These are phyloP conservation scores for Erebia epiphron DNA, from an alignment of 2,888 invertebrate species.

Conservation along the genomic window DNA sequence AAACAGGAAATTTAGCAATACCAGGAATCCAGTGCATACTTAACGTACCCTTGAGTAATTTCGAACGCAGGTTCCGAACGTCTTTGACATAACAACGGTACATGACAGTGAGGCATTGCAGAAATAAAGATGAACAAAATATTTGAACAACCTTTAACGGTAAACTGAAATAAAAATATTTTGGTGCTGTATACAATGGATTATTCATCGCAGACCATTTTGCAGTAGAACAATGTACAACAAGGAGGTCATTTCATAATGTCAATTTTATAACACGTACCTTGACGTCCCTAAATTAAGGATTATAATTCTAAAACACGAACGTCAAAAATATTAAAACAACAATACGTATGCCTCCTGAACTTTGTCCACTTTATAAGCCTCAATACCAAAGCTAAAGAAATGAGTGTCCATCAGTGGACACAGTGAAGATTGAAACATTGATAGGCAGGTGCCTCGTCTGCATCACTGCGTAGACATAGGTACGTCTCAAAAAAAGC, in stretches of 20 bases:
- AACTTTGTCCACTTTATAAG: too few species aligned
- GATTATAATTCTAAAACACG: too few species aligned
- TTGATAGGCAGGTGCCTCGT: too few species aligned
- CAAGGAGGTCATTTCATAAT: constrained; percentile 2
- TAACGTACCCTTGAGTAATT: constrained; percentile 22
- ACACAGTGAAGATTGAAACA: too few species aligned
- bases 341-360: too few species aligned
- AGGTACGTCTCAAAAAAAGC: too few species aligned
- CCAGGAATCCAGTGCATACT: constrained; percentile 3
- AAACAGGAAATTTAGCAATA: constrained; percentile 16
- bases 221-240: constrained; percentile 5
- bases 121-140: constrained; percentile 34
- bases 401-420: too few species aligned
- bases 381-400: too few species aligned
- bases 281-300: too few species aligned
- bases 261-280: too few species aligned
- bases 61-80: constrained; percentile 35
- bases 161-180: constrained; percentile 33
- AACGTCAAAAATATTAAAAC: too few species aligned
- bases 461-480: too few species aligned
- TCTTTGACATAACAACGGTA: constrained; percentile 42
- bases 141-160: constrained; percentile 41
- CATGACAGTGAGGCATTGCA: constrained; percentile 38
- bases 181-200: constrained; percentile 31
- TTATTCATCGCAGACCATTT: constrained; percentile 35